Evolutionary conservation across 1,140 invertebrate species (phyloP).

Genomic region (Subanguina moxae): DNA sequence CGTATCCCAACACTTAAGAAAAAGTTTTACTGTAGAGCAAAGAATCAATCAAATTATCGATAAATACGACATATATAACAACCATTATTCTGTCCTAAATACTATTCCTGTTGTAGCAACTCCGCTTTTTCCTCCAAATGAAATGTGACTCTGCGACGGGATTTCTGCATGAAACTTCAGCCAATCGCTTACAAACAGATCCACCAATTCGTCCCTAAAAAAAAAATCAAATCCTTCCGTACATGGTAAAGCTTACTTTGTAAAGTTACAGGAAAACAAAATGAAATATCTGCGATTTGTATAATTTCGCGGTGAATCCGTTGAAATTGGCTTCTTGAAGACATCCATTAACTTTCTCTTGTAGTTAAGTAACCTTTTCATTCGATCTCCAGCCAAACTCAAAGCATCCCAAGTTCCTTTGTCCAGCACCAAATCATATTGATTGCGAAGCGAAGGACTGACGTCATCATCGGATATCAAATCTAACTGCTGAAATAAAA

Average conservation of each 20-base stretch:
- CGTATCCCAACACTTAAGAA: no score
- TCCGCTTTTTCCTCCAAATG: slow-evolving; percentile 28
- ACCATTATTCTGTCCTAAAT: slow-evolving; percentile 10
- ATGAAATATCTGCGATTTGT: slow-evolving; percentile 68
- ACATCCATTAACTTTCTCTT: not conserved
- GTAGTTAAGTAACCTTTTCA: slow-evolving; percentile 14
- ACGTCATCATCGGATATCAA: slow-evolving; percentile 60
- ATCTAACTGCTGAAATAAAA: slow-evolving; percentile 63
- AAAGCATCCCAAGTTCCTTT: slow-evolving; percentile 83
- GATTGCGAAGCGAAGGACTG: slow-evolving; percentile 11
- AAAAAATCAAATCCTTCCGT: not conserved
- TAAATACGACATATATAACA: not conserved
- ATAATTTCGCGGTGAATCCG: slow-evolving; percentile 34
- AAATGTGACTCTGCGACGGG: slow-evolving; percentile 14
- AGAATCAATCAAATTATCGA: no score
- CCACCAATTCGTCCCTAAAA: slow-evolving; percentile 68
- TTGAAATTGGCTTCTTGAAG: not conserved
- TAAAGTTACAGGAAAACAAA: slow-evolving; percentile 92
- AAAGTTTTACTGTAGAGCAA: no score
- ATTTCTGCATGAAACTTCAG: slow-evolving; percentile 20
- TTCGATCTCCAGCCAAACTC: slow-evolving; percentile 69
- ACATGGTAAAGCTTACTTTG: slow-evolving; percentile 62
- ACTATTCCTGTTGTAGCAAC: slow-evolving; percentile 21
- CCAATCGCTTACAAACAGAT: slow-evolving; percentile 66
- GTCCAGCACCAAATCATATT: slow-evolving; percentile 64